Base-by-base conservation (phyloP, 2,113 vertebrate species). In the Pseudolaguvia tuberculata region DNA sequence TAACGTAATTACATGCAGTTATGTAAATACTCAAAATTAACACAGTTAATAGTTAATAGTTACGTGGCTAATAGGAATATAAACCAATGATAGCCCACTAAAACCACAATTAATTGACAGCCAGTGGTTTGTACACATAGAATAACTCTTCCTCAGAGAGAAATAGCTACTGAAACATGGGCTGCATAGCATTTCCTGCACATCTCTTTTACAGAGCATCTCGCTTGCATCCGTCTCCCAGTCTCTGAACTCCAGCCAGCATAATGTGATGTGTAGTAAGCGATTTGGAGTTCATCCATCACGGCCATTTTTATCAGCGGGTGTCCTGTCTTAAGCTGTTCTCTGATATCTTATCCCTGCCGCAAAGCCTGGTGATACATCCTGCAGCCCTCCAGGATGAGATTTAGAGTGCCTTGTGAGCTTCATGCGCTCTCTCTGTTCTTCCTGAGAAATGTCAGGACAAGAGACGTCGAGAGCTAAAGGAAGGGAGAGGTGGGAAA, bases 201-300 rank as follows among this genome's bases (percentile, higher is more conserved):
- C 39, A 57, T 70, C 61, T 73, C 27, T 62, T 78, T 52, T 71
- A 75, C n/a, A 48, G 39, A n/a, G 42, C n/a, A 71, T 80, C 66
- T 71, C 31, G 12, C 31, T 13, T 20, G 79, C 69, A 61, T 71
- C 56, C 53, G 52, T 61, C 58, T 81, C 45, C 58, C 69, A 63
- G 52, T 71, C 61, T 70, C 57, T 75, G 79, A 77, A 75, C 79
- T 74, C 79, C 76, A 71, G 76, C 76, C 76, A 67, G 52, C 72
- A 75, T 81, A 78, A 78, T 81, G 79, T 78, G 79, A 81, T 78
- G 67, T 75, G 79, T 78, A 81, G 79, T 76, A 62, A 78, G 71
- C 47, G 79, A 81, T 81, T 81, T 78, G 27, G 15, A 76, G 58
- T 78, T 81, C 79, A 81, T 81, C 79, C 79, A 81, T 81, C 79